Conservation (phyloP, 2,113 vertebrate species). For the Axis porcinus region DNA sequence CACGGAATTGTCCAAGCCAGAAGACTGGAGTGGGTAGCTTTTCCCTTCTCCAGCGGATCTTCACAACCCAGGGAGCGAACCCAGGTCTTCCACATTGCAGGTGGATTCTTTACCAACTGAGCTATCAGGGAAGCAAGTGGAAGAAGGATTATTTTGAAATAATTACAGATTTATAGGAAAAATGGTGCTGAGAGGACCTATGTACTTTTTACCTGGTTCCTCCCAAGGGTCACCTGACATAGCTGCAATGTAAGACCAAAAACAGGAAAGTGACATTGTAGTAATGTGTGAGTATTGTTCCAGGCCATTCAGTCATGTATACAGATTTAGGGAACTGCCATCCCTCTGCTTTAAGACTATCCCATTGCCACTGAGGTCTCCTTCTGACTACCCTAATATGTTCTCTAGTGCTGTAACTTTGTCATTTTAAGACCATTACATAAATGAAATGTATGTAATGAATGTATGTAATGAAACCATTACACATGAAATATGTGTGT, state of each 20-base stretch:
- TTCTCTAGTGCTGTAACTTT: not conserved
- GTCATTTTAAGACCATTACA: not conserved
- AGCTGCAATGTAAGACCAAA: not conserved
- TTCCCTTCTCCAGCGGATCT: not conserved
- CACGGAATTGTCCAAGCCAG: not conserved
- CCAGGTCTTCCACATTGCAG: not conserved
- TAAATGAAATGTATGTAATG: not conserved
- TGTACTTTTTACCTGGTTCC: not conserved
- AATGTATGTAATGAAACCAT: too few relatives aligned
- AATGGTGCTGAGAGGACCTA: not conserved
- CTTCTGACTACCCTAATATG: not conserved
- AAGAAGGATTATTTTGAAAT: not conserved
- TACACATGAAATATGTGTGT: not conserved
- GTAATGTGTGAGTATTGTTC: not conserved
- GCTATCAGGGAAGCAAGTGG: not conserved
- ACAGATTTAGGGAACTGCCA: not conserved
- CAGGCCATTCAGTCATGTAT: not conserved
- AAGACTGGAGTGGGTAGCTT: not conserved
- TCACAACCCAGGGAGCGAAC: not conserved
- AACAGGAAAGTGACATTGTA: not conserved
- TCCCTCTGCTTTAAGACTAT: not conserved
- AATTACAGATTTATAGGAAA: not conserved
- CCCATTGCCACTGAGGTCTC: not conserved
- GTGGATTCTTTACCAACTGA: not conserved
- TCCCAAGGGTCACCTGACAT: not conserved